These are phyloP conservation scores for Parapsyche elsis DNA, from an alignment of 1,140 invertebrate species.

Conservation along the genomic window DNA sequence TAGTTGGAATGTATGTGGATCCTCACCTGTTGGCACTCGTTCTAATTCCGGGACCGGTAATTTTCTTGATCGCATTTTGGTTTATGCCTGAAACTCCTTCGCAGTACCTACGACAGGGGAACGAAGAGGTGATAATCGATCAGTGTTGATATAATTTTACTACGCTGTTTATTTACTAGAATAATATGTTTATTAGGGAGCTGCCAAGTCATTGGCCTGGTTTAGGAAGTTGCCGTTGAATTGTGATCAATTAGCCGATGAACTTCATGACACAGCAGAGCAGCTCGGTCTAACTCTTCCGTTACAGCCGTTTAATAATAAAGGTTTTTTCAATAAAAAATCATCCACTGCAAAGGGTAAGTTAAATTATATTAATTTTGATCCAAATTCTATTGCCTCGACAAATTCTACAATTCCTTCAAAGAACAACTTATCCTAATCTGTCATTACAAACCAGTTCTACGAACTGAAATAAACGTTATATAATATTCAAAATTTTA, in stretches of 20 bases:
- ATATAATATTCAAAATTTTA: too few species aligned
- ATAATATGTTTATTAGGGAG: neutral
- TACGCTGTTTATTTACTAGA: neutral
- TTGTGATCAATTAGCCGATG: neutral
- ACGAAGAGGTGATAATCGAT: neutral
- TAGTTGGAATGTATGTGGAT: neutral
- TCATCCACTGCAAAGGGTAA: too few species aligned
- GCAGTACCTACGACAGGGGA: neutral
- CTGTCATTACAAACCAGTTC: too few species aligned
- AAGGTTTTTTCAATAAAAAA: too few species aligned
- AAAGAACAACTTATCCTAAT: too few species aligned
- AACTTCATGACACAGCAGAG: neutral
- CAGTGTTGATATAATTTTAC: neutral
- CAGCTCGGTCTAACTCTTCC: neutral
- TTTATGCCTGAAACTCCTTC: neutral
- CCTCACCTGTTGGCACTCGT: neutral
- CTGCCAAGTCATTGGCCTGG: neutral
- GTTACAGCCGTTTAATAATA: neutral
- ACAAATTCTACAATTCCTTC: too few species aligned
- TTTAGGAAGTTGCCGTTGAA: neutral
- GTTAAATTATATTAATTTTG: too few species aligned
- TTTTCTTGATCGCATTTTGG: neutral
- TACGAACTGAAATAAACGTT: too few species aligned
- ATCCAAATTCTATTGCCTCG: too few species aligned
- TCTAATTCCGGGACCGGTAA: neutral